A percentile compares a stretch with the other conserved stretches of the same genome.
These are phyloP conservation scores for Acromyrmex heyeri DNA, from an alignment of 1,140 invertebrate species.

Conservation along the genomic window DNA sequence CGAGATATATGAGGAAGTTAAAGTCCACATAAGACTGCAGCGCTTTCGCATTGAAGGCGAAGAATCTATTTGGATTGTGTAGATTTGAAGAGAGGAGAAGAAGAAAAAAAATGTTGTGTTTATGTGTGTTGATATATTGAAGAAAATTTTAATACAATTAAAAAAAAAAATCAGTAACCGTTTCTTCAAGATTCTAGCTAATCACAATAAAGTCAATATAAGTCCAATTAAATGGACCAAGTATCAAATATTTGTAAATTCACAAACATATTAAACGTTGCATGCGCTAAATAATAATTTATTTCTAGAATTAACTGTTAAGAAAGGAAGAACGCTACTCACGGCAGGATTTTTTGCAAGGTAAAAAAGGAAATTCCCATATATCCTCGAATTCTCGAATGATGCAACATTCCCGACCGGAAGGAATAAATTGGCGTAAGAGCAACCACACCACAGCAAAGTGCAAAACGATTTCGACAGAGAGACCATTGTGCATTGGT, in stretches of 20 bases:
- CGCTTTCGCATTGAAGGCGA: not conserved
- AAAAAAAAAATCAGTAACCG: not conserved
- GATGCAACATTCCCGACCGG: conserved; percentile 53
- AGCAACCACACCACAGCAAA: conserved; percentile 68
- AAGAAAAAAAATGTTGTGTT: not conserved
- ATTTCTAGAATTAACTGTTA: not conserved
- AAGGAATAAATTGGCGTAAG: conserved; percentile 74
- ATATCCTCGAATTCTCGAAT: conserved; percentile 6
- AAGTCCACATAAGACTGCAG: not conserved
- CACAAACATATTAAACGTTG: not conserved
- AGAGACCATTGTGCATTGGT: conserved; percentile 64
- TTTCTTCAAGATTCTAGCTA: not conserved
- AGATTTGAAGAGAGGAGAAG: not conserved
- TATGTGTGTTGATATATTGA: not conserved
- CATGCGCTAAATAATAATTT: not conserved
- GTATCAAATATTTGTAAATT: not conserved
- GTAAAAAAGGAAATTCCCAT: conserved; percentile 1
- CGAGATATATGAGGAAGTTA: not conserved
- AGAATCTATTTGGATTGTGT: too few relatives aligned
- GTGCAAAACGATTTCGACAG: conserved; percentile 73
- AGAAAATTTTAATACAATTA: not conserved
- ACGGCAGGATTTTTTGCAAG: conserved; percentile 11
- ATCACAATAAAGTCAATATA: not conserved
- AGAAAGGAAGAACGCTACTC: not conserved
- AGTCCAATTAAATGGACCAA: not conserved